Evolutionary conservation across 1,140 invertebrate genomes (phyloP), one percentile per base, ranked within the genome.

Genomic region (Chrysoperla carnea): DNA sequence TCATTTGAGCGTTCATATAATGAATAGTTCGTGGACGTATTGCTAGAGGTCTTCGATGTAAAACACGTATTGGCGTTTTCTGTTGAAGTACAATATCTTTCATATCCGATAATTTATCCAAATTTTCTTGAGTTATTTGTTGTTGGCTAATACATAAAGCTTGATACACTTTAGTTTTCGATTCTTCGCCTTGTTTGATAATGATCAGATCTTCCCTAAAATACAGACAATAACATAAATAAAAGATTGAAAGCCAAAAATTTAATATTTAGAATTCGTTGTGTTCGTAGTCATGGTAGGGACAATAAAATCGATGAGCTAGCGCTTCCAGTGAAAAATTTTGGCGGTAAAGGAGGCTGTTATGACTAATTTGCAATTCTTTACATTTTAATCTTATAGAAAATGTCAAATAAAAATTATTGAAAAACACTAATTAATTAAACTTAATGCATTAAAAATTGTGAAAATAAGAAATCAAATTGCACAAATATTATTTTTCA

Each of bases 151-250:
- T 62, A 52, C 88, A 92, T 1, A 90, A 54, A 0, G 86, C 86
- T 46, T 72, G 64, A 60, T 94, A 94, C 7, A 68, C 73, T 64
- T 94, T 94, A 11, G 70, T 76, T 60, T 93, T 93, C 13, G 69
- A 67, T 52, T 87, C 78, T 60, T 93, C 91, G 7, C 88, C 89
- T 52, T 77, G 69, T 60, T 94, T 95, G 7, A 97, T 65, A 37
- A 71, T 69, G 2, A 63, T 60, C 13, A 85, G 63, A 41, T 84
- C 71, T 14, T 75, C 71, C 48, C 82, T 84, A 50, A 41, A 63
- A 63, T 28, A 33, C n/a, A 8, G 31, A 14, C 17, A 12, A 27
- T 14, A 6, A 39, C 3, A 39, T 15, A 38, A 46, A 46, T 14
- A 28, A 14, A 41, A 29, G 28, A 17, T 1, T 33, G 6, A 6